phyloP scores from a whole-genome alignment of 2,888 invertebrate species.

The Sphaeridia pumilis region DNA sequence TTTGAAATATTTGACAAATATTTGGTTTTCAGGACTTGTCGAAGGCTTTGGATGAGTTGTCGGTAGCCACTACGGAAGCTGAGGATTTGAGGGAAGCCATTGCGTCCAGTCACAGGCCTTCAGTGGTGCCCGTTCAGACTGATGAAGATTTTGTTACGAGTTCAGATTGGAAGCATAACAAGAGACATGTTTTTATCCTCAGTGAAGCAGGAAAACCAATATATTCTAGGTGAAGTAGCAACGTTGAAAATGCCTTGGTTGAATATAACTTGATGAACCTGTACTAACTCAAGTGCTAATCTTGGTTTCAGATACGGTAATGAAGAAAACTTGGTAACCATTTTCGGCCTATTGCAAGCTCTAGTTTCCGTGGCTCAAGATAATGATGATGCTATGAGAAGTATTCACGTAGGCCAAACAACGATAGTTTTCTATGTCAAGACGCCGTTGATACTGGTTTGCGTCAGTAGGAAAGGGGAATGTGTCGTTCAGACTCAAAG shows the following conservation, averaged over 20 bases:
- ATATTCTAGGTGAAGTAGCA: conserved; percentile 69
- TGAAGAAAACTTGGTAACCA: conserved; percentile 84
- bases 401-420: conserved; percentile 71
- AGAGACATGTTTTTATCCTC: conserved; percentile 85
- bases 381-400: conserved; percentile 70
- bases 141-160: conserved; percentile 18
- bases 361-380: conserved; percentile 79
- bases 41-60: conserved; percentile 27
- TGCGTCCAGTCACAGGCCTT: conserved; percentile 8
- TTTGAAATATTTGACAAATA: no score
- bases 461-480: conserved; percentile 61
- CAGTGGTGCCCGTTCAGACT: background rate
- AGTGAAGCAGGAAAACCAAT: conserved; percentile 96
- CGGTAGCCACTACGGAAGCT: conserved; percentile 26
- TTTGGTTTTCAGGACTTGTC: conserved; percentile 18
- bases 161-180: conserved; percentile 59
- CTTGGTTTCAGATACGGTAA: conserved; percentile 59
- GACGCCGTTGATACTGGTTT: conserved; percentile 82
- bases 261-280: background rate
- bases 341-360: conserved; percentile 91
- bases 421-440: conserved; percentile 83
- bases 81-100: conserved; percentile 21
- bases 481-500: conserved; percentile 70
- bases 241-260: background rate
- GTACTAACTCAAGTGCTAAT: no score